Evolutionary conservation across 2,113 vertebrate species (phyloP), one percentile per base, ranked within the genome.

Genomic region (Eretmochelys imbricata): DNA sequence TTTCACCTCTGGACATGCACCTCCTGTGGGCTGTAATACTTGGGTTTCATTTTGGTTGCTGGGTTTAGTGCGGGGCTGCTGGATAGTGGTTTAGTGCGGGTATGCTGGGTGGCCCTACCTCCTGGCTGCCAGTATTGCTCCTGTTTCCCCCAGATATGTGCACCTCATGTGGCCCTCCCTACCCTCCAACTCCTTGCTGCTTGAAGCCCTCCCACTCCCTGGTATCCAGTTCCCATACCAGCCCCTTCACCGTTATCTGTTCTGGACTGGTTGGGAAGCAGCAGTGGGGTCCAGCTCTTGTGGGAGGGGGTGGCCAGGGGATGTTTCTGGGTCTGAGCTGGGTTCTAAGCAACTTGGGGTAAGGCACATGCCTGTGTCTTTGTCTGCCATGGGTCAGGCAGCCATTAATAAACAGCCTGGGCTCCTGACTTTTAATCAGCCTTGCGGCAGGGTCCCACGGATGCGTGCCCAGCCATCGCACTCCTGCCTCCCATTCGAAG

Each of bases 281-380:
- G 65, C 17, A 38, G n/a, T 38, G 65, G 17, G 19, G 17, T n/a
- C 35, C 19, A 72, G 65, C n/a, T 72, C n/a, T 72, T 3, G 2
- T 38, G n/a, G 65, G 17, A 72, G n/a, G 19, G 8, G 65, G 8
- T 72, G n/a, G 65, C 65, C 8, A n/a, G 65, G n/a, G 17, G 10
- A 22, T 3, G 16, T 72, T 22, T 38, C 65, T 72, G 65, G 35
- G n/a, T 16, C 35, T 72, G 65, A 69, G 19, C 22, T 1, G 0
- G 0, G 17, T 53, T 6, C 29, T 84, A 14, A 85, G 31, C 62
- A 42, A 42, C 20, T 10, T n/a, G 65, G 72, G 50, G 82, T 95
- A 79, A 24, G n/a, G 12, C 48, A 5, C 2, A 4, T 54, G 16
- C 19, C 12, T 57, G 59, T 0, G 0, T 6, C 0, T 0, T 1